Evolutionary conservation across 2,888 invertebrate species (phyloP).

Genomic region (Tethea ocularis): DNA sequence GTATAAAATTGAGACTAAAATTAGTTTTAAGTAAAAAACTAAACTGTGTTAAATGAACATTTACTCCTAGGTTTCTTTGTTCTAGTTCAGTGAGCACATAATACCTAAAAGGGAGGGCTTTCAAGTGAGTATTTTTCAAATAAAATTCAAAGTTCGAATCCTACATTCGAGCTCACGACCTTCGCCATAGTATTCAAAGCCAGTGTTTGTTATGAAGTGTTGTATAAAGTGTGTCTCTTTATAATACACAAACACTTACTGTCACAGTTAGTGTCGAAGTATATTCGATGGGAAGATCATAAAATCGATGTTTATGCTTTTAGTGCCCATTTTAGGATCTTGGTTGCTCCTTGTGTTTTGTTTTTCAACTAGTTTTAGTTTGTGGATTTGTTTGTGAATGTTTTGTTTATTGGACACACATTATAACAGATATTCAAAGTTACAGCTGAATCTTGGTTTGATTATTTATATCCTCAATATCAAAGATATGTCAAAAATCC

Average conservation of each 20-base stretch:
- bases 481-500: too few species aligned
- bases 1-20: background rate
- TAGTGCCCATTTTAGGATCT: background rate
- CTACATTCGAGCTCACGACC: too few species aligned
- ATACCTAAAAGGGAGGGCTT: too few species aligned
- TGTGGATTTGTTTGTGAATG: background rate
- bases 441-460: too few species aligned
- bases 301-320: background rate
- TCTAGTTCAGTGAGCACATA: too few species aligned
- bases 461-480: too few species aligned
- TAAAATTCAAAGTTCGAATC: too few species aligned
- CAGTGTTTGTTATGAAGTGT: background rate
- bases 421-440: too few species aligned
- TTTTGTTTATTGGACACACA: too few species aligned
- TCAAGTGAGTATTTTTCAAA: too few species aligned
- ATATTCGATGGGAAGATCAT: background rate
- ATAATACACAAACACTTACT: constrained; percentile 1
- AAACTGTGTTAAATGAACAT: background rate
- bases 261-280: background rate
- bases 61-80: background rate
- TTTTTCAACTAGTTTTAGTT: background rate
- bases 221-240: background rate
- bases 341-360: background rate
- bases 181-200: too few species aligned
- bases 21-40: background rate